Evolutionary conservation across 1,140 invertebrate species (phyloP), one percentile per base, ranked within the genome.

Genomic region (Charaxes varanes): DNA sequence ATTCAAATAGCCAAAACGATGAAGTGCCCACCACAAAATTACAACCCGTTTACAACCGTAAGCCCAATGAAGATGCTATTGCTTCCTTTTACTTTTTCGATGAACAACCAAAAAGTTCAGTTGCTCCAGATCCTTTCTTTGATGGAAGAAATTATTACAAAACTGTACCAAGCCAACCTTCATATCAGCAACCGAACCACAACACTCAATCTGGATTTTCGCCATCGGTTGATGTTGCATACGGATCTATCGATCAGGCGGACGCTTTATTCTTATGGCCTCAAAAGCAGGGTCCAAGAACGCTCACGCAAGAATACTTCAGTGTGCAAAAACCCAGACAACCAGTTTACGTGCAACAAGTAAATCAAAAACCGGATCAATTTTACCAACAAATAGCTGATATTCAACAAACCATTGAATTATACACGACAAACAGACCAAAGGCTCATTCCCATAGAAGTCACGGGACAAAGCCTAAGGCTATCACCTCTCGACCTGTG

Each of bases 51-150:
- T 83, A 73, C 37, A 79, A 73, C 33, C 68, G 65, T 13, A 82
- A 71, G 53, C 77, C 77, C 16, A 84, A 73, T 26, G 76, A 84
- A 16, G 78, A 86, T 43, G 71, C 72, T 17, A 69, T 87, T 10
- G 72, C 84, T 17, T 86, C 87, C 10, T 87, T 86, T 54, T 89
- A 88, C 50, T 88, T 85, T 62, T 88, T 86, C 43, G 86, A 88
- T 40, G 87, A 88, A 50, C 82, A 84, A 42, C 86, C 67, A 32
- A 86, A 65, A 61, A 77, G 47, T 18, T 76, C 51, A 35, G 74
- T 47, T 26, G 42, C 57, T 43, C 84, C 52, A 27, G 64, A 72
- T 12, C 56, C 68, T 1, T 84, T 67, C 46, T 85, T 70, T 43
- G 81, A 85, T 46, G 79, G 81, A 12, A 62, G 77, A 46, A 76